phyloP scores from a whole-genome alignment of 2,113 vertebrate species.

The Ovis canadensis region DNA sequence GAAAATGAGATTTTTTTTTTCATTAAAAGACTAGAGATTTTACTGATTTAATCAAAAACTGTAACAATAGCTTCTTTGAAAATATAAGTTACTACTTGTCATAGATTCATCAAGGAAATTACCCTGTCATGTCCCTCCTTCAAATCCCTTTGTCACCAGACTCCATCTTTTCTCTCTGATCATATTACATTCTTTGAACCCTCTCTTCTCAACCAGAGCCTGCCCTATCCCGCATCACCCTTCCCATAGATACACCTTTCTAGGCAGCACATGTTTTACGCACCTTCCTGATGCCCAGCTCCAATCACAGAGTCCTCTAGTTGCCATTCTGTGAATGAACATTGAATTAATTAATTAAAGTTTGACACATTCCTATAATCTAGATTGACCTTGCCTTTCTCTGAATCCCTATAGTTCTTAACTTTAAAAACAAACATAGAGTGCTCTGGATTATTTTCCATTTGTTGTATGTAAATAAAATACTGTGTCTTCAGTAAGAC shows the following conservation, averaged over 20 bases:
- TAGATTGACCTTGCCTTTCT: background rate
- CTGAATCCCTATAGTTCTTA: background rate
- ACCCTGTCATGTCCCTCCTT: background rate
- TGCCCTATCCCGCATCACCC: rapidly evolving
- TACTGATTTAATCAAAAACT: conserved; percentile 45
- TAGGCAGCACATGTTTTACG: background rate
- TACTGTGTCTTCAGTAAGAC: background rate
- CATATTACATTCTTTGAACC: background rate
- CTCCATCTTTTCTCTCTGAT: background rate
- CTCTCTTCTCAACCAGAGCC: background rate
- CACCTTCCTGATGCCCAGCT: background rate
- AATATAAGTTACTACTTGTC: background rate
- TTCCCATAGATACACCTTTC: background rate
- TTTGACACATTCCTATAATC: background rate
- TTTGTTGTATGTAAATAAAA: background rate
- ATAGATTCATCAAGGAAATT: background rate
- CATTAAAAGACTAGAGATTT: background rate
- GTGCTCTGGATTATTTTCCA: background rate
- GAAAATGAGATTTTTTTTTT: conserved; percentile 12
- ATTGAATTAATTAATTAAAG: background rate
- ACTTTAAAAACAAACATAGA: background rate
- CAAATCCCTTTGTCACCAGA: background rate
- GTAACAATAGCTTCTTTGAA: conserved; percentile 39
- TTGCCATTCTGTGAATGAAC: background rate
- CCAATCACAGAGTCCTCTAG: background rate